Percentiles rank a stretch among this genome's conserved stretches.
Conservation (phyloP, 2,888 invertebrate genomes). For the Theretra japonica region DNA sequence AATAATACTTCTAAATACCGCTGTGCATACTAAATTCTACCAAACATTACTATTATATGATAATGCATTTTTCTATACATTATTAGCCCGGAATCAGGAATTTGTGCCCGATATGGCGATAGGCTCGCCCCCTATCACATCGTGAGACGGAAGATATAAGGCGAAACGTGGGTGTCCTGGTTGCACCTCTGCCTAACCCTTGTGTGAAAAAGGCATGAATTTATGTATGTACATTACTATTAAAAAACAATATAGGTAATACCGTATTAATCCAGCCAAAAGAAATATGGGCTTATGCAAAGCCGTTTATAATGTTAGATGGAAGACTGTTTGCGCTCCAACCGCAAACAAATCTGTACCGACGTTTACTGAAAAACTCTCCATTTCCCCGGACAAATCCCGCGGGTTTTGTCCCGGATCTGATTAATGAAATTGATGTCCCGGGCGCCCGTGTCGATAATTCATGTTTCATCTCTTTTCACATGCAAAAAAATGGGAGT, state of each 20-base stretch:
- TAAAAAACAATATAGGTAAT: background rate
- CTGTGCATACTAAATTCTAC: too few species aligned
- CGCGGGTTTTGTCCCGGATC: background rate
- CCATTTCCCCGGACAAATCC: slow-evolving; percentile 6
- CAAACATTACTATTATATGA: too few species aligned
- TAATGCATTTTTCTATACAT: too few species aligned
- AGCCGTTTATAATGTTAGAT: slow-evolving; percentile 4
- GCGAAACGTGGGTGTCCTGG: too few species aligned
- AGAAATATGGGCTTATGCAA: background rate
- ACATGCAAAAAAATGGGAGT: background rate
- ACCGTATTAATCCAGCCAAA: background rate
- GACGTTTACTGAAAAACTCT: background rate
- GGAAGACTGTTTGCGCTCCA: background rate
- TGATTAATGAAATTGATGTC: slow-evolving; percentile 24
- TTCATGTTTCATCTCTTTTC: background rate
- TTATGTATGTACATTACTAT: too few species aligned
- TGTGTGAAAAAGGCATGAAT: too few species aligned
- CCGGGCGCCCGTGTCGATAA: slow-evolving; percentile 11
- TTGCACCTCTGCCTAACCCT: too few species aligned
- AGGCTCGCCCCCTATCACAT: too few species aligned
- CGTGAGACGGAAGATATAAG: too few species aligned
- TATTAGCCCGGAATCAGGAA: too few species aligned
- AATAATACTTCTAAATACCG: too few species aligned
- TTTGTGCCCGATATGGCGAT: too few species aligned
- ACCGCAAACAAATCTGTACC: background rate